A percentile compares a stretch with the other conserved stretches of the same genome.
phyloP scores from a whole-genome alignment of 2,888 invertebrate species.

The Mesorhabditis sp. region DNA sequence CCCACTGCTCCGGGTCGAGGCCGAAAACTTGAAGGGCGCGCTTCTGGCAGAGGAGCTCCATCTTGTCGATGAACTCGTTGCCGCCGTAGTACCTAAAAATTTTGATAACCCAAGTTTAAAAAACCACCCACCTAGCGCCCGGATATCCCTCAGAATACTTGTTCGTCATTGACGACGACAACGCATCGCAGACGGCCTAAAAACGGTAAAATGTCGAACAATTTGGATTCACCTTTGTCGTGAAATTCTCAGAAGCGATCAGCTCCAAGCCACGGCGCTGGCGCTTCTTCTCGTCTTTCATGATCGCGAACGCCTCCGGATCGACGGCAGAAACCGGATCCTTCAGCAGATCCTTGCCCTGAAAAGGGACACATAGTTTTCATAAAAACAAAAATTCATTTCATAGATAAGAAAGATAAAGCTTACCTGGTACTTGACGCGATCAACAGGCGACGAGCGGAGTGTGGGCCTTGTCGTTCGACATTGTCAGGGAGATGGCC shows the following conservation, averaged over 20 bases:
- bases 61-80: constrained; percentile 88
- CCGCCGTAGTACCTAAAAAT: constrained; percentile 86
- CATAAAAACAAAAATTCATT: not conserved
- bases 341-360: constrained; percentile 36
- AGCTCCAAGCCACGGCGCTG: constrained; percentile 83
- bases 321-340: constrained; percentile 70
- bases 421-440: not conserved
- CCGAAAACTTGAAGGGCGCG: constrained; percentile 76
- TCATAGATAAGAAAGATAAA: not conserved
- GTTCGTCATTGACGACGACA: constrained; percentile 65
- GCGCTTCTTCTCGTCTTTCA: constrained; percentile 79
- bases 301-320: constrained; percentile 78
- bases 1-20: constrained; percentile 82
- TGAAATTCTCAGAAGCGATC: constrained; percentile 82
- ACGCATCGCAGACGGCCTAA: constrained; percentile 61
- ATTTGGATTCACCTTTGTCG: constrained; percentile 51
- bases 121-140: constrained; percentile 60
- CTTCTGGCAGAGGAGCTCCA: constrained; percentile 82
- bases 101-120: not conserved
- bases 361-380: not conserved
- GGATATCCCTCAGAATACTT: constrained; percentile 68
- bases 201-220: constrained; percentile 12
- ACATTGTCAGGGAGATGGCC: not conserved
- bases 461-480: not conserved
- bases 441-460: not conserved